A percentile compares a stretch with the other conserved stretches of the same genome.
phyloP scores from a whole-genome alignment of 2,797 vertebrate genomes.

The Crenichthys baileyi region DNA sequence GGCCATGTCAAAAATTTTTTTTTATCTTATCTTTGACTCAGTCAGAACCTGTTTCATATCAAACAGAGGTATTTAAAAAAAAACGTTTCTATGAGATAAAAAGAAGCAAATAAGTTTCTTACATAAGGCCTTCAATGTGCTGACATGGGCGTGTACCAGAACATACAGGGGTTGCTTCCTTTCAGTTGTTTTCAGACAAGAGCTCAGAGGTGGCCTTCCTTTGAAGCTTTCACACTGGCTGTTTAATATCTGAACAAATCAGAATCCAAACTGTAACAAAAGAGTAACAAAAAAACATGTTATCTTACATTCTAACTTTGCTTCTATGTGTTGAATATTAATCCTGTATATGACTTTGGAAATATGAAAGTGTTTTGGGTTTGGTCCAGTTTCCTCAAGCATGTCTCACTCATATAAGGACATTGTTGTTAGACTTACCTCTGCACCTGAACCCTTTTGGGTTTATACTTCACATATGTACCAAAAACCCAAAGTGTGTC shows the following conservation, averaged over 20 bases:
- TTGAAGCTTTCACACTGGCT: constrained; percentile 17
- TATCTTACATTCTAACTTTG: neutral
- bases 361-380: neutral
- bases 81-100: neutral
- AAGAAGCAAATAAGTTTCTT: constrained; percentile 14
- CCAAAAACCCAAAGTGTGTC: constrained; percentile 22
- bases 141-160: constrained; percentile 8
- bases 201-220: neutral
- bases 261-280: neutral
- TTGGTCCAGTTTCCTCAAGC: neutral
- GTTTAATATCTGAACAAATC: neutral
- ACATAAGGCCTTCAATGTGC: constrained; percentile 6
- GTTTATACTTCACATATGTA: neutral
- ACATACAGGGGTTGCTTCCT: constrained; percentile 12
- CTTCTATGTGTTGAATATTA: neutral
- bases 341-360: neutral
- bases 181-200: constrained; percentile 4
- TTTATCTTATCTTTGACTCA: neutral
- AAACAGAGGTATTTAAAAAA: neutral
- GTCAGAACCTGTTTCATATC: constrained; percentile 3
- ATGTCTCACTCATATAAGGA: neutral
- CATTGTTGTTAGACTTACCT: neutral
- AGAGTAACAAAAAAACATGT: neutral
- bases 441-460: neutral
- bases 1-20: neutral